Evolutionary conservation across 2,888 invertebrate genomes (phyloP).

Genomic region (Parascotia fuliginaria): DNA sequence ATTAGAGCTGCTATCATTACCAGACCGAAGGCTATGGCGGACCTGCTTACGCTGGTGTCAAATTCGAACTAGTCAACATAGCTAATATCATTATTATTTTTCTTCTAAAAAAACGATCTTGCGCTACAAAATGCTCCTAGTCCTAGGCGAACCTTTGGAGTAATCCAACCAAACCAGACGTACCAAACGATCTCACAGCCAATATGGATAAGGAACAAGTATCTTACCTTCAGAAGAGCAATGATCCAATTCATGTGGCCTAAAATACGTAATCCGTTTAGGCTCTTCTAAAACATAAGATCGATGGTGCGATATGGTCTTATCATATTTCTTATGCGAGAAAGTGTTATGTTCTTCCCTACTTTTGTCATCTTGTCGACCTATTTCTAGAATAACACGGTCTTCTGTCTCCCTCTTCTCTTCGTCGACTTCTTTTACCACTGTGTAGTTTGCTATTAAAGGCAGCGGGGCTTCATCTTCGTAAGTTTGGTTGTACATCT

Average conservation of each 20-base stretch:
- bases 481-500: slow-evolving; percentile 72
- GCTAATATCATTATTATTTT: no score
- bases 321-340: slow-evolving; percentile 83
- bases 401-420: slow-evolving; percentile 73
- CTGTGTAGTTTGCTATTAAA: slow-evolving; percentile 72
- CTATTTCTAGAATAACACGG: slow-evolving; percentile 81
- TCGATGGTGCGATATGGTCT: slow-evolving; percentile 79
- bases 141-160: no score
- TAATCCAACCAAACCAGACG: no score
- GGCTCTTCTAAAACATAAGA: slow-evolving; percentile 79
- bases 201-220: not conserved
- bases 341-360: slow-evolving; percentile 73
- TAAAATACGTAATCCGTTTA: slow-evolving; percentile 64
- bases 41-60: no score
- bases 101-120: no score
- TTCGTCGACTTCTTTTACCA: slow-evolving; percentile 70
- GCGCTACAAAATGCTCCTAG: no score
- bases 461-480: slow-evolving; percentile 74
- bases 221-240: slow-evolving; percentile 61
- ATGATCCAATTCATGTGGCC: slow-evolving; percentile 73
- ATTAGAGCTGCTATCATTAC: no score
- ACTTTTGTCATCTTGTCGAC: slow-evolving; percentile 76
- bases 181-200: no score
- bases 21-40: no score
- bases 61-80: no score